phyloP scores from a whole-genome alignment of 2,113 vertebrate species.

The Anser brachyrhynchus region DNA sequence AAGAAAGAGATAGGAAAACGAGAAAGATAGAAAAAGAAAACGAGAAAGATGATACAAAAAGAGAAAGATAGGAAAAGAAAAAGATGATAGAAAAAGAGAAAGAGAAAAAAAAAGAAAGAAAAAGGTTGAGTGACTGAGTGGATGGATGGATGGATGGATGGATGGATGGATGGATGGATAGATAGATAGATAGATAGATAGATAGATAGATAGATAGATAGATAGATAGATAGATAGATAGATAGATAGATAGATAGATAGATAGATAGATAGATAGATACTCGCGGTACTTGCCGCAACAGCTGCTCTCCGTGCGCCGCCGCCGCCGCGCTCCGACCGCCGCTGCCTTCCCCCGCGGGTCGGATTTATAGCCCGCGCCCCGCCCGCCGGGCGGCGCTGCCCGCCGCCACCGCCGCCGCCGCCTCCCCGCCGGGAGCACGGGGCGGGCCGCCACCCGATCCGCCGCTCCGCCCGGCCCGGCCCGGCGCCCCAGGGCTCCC shows the following conservation, averaged over 20 bases:
- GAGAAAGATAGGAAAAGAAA: background rate
- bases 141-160: too few species aligned
- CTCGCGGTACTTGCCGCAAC: too few species aligned
- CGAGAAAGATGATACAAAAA: too few species aligned
- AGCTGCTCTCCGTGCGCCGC: fast-evolving
- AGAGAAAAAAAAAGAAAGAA: background rate
- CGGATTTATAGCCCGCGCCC: slow-evolving; percentile 39
- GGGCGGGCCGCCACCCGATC: background rate
- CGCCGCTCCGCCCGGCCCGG: background rate
- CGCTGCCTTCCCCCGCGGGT: background rate
- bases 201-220: too few species aligned
- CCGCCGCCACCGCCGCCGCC: background rate
- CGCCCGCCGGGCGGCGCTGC: slow-evolving; percentile 4
- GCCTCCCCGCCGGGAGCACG: background rate
- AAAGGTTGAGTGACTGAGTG: too few species aligned
- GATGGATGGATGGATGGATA: too few species aligned
- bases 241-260: fast-evolving
- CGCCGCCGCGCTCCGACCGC: fast-evolving
- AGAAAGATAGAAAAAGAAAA: background rate
- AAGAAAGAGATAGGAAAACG: background rate
- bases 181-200: background rate
- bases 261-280: fast-evolving
- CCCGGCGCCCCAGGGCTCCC: fast-evolving
- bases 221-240: too few species aligned
- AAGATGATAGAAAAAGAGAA: background rate